phyloP scores from a whole-genome alignment of 1,140 invertebrate genomes.

The Megathymus violae region DNA sequence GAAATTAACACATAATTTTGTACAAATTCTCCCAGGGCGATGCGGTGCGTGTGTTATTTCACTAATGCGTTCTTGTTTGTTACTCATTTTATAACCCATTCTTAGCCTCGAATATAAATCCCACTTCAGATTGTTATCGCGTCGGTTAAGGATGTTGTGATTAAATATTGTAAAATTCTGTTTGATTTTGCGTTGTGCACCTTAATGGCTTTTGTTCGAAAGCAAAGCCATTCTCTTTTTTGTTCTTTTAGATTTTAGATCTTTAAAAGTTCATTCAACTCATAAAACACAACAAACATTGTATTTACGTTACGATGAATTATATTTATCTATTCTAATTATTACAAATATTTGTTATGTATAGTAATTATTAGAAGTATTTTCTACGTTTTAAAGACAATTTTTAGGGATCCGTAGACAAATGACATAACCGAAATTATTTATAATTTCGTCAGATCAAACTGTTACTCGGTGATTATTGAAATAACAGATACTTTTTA shows the following conservation, averaged over 20 bases:
- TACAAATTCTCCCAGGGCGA: slow-evolving; percentile 70
- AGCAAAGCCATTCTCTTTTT: slow-evolving; percentile 1
- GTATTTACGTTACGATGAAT: slow-evolving; percentile 7
- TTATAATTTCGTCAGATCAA: too few relatives aligned
- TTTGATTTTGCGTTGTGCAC: too few relatives aligned
- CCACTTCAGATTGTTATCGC: slow-evolving; percentile 8
- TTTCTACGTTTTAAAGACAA: too few relatives aligned
- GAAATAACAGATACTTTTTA: too few relatives aligned
- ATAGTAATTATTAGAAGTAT: not conserved
- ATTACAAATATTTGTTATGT: too few relatives aligned
- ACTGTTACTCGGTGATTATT: too few relatives aligned
- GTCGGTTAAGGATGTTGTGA: slow-evolving; percentile 38
- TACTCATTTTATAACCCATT: slow-evolving; percentile 23
- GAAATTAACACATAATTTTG: slow-evolving; percentile 76
- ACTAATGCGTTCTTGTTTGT: slow-evolving; percentile 64
- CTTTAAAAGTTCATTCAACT: slow-evolving; percentile 1
- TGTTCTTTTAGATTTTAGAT: not conserved
- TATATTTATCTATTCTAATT: not conserved
- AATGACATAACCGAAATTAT: too few relatives aligned
- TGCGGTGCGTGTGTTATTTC: slow-evolving; percentile 63
- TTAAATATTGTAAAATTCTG: slow-evolving; percentile 10
- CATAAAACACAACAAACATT: not conserved
- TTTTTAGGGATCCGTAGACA: too few relatives aligned
- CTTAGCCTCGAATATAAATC: slow-evolving; percentile 19
- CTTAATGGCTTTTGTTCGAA: not conserved